Evolutionary conservation across 2,797 vertebrate species (phyloP).

Genomic region (Chanos chanos): DNA sequence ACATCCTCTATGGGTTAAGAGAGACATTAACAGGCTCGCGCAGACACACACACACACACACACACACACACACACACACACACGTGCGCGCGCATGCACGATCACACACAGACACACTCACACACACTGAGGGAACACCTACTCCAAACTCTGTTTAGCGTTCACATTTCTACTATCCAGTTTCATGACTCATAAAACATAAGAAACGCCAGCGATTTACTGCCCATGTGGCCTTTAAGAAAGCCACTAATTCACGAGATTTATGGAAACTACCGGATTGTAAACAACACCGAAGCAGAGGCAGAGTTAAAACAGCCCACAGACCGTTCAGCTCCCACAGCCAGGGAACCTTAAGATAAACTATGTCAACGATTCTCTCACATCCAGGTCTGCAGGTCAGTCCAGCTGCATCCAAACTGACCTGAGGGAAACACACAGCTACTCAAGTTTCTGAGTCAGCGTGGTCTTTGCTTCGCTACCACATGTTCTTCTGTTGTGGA

Average conservation of each 20-base stretch:
- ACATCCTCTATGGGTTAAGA: too few species aligned
- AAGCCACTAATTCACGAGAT: constrained; percentile 39
- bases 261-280: constrained; percentile 32
- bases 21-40: background rate
- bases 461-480: too few species aligned
- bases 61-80: background rate
- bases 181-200: constrained; percentile 37
- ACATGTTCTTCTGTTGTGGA: too few species aligned
- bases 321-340: background rate
- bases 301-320: constrained; percentile 26
- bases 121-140: constrained; percentile 6
- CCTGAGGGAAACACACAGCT: too few species aligned
- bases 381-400: too few species aligned
- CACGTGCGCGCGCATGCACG: background rate
- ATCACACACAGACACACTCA: constrained; percentile 1
- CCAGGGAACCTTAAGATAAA: constrained; percentile 29
- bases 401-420: too few species aligned
- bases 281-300: constrained; percentile 28
- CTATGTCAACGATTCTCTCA: too few species aligned
- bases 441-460: too few species aligned
- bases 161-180: constrained; percentile 35
- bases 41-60: background rate
- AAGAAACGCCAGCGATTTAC: constrained; percentile 31
- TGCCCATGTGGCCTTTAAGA: constrained; percentile 31
- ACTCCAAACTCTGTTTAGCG: constrained; percentile 17